Evolutionary conservation across 2,113 vertebrate genomes (phyloP), one percentile per base, ranked within the genome.

Genomic region (Poicephalus gulielmi): DNA sequence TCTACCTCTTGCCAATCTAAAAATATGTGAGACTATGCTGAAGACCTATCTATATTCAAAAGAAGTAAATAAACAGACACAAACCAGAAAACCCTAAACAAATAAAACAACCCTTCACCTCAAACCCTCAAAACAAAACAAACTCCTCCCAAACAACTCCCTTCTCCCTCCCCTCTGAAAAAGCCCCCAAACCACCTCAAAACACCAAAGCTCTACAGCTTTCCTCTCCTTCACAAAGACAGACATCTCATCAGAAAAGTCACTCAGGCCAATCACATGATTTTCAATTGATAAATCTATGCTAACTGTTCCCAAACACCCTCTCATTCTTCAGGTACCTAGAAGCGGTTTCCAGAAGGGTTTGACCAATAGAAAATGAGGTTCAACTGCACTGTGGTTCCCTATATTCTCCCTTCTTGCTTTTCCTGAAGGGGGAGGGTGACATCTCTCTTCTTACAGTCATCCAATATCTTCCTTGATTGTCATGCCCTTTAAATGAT

Each of bases 161-260:
- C 33, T 13, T 17, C 28, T 25, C 22, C 2, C 1, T 2, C 6
- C 2, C 5, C 5, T 18, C 4, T 3, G 0, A 9, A 37, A 69
- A 50, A 52, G 13, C 20, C 0, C 12, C n/a, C 13, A 63, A 70
- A 75, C 2, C 6, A 46, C 8, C 7, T 9, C 28, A 33, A 67
- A 67, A 18, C 12, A 46, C 30, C 6, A 37, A 31, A 75, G 66
- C 9, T 84, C 44, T 37, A 53, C 1, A 5, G 39, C 17, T 46
- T 63, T 67, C 31, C 5, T 30, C 20, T 68, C 70, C 10, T 46
- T 20, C 27, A 25, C 35, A 60, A 25, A 43, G 39, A 9, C 28
- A 73, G 22, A 55, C 8, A 46, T 31, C 8, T 49, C 3, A 4
- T 57, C 64, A 70, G 49, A 74, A 60, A 91, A 49, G 41, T 33